phyloP scores from a whole-genome alignment of 2,797 vertebrate genomes.

The Crax fasciolata region DNA sequence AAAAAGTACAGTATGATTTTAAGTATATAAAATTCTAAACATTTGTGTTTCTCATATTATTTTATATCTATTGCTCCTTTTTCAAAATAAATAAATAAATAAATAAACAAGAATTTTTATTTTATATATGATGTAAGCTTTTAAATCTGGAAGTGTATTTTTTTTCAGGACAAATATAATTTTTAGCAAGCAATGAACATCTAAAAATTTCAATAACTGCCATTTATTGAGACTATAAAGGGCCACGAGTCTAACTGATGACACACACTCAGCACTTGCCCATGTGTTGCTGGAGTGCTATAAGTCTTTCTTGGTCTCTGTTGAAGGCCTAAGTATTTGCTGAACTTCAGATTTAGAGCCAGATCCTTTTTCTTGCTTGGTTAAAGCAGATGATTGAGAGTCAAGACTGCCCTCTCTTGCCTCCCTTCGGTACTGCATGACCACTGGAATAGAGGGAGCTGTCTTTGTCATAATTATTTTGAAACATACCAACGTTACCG shows the following conservation, averaged over 20 bases:
- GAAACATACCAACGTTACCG: background rate
- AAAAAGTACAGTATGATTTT: background rate
- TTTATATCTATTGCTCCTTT: background rate
- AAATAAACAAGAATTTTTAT: background rate
- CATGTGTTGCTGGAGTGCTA: constrained; percentile 32
- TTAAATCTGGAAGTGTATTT: background rate
- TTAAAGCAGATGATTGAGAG: rapidly evolving
- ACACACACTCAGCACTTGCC: constrained; percentile 33
- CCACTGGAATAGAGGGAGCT: background rate
- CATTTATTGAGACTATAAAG: background rate
- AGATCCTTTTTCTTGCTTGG: background rate
- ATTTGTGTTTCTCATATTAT: background rate
- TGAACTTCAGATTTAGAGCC: background rate
- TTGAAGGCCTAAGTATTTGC: background rate
- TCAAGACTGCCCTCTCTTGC: background rate
- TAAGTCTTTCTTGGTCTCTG: constrained; percentile 40
- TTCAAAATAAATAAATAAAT: background rate
- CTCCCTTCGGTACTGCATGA: background rate
- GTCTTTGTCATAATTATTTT: background rate
- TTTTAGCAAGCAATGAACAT: background rate
- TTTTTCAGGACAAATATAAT: background rate
- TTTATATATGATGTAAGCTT: background rate
- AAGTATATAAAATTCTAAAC: background rate
- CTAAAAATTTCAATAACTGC: background rate
- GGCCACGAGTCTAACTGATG: background rate